A percentile compares a stretch with the other conserved stretches of the same genome.
These are phyloP conservation scores for Danio aesculapii DNA, from an alignment of 2,797 vertebrate species.

Conservation along the genomic window DNA sequence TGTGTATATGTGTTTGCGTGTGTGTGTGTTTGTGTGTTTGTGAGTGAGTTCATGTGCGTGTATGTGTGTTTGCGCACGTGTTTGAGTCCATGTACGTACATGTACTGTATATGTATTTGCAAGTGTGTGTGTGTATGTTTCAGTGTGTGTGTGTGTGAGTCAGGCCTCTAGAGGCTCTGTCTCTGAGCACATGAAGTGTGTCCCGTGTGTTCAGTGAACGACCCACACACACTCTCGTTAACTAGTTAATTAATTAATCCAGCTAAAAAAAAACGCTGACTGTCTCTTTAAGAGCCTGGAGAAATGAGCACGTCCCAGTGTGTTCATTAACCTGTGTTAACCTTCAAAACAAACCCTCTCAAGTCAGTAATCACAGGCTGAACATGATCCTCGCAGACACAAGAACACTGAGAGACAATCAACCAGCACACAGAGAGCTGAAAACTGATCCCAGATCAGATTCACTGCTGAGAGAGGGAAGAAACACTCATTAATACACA, in stretches of 20 bases:
- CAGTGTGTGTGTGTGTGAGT: background rate
- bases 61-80: too few species aligned
- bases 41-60: too few species aligned
- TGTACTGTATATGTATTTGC: too few species aligned
- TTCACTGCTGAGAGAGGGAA: too few species aligned
- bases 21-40: too few species aligned
- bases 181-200: constrained; percentile 42
- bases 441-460: too few species aligned
- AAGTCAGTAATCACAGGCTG: constrained; percentile 3
- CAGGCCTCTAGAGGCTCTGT: constrained; percentile 32
- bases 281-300: constrained; percentile 15
- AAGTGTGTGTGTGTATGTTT: too few species aligned
- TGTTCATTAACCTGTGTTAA: background rate
- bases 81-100: too few species aligned
- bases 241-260: constrained; percentile 39
- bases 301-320: constrained; percentile 21
- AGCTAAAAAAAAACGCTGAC: background rate
- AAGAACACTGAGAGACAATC: too few species aligned
- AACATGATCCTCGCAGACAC: background rate
- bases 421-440: too few species aligned
- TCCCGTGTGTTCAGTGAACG: constrained; percentile 2
- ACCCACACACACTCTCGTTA: constrained; percentile 2
- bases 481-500: too few species aligned
- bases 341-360: background rate
- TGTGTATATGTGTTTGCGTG: too few species aligned